Percentiles rank a stretch among this genome's conserved stretches.
These are phyloP conservation scores for Ooceraea biroi DNA, from an alignment of 1,140 invertebrate genomes.

Conservation along the genomic window DNA sequence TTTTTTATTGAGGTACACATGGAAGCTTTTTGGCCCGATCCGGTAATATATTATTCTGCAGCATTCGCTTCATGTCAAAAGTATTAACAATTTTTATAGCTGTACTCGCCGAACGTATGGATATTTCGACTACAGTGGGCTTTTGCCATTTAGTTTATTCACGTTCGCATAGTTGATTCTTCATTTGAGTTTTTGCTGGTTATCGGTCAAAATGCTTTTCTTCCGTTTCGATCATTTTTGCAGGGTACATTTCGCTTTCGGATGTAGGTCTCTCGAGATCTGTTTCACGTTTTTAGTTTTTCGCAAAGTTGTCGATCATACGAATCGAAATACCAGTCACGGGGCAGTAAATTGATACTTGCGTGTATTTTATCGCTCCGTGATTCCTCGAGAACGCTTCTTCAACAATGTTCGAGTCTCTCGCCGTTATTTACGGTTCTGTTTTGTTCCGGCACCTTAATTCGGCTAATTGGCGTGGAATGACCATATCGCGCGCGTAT, in stretches of 20 bases:
- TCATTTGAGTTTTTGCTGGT: background rate
- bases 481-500: conserved; percentile 11
- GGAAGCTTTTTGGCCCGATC: conserved; percentile 40
- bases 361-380: background rate
- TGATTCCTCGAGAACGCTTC: background rate
- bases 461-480: conserved; percentile 42
- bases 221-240: background rate
- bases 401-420: background rate
- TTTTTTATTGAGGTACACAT: conserved; percentile 29
- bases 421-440: conserved; percentile 20
- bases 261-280: background rate
- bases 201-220: background rate
- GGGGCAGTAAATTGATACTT: background rate
- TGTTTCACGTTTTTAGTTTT: background rate
- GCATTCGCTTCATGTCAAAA: conserved; percentile 40
- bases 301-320: background rate
- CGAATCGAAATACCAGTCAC: conserved; percentile 7
- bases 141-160: conserved; percentile 29
- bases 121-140: background rate
- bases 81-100: conserved; percentile 51
- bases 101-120: conserved; percentile 9
- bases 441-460: conserved; percentile 19
- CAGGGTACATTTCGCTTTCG: background rate
- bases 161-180: conserved; percentile 17
- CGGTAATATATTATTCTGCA: conserved; percentile 58